Conservation (phyloP, 2,113 vertebrate species). For the Sturnus vulgaris region DNA sequence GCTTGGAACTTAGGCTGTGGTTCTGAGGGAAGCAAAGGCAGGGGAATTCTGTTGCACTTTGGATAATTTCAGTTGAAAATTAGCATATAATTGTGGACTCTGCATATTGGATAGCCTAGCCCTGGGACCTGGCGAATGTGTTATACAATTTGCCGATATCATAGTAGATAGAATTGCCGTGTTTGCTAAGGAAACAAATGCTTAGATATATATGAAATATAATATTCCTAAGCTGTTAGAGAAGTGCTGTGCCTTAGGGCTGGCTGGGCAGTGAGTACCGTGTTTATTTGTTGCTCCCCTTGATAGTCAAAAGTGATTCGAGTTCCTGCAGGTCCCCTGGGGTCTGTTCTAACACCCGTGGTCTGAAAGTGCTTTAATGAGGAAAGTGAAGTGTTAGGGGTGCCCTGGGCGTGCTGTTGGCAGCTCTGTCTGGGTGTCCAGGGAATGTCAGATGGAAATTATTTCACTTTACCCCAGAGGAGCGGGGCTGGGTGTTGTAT, state of each 20-base stretch:
- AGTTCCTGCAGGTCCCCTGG: not conserved
- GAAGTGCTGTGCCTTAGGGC: not conserved
- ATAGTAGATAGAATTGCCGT: fast-evolving
- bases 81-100: not conserved
- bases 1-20: not conserved
- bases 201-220: not conserved
- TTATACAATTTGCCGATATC: not conserved
- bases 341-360: not conserved
- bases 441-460: not conserved
- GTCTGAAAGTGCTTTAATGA: not conserved
- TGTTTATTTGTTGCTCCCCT: not conserved
- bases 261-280: not conserved
- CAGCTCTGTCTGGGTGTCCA: fast-evolving
- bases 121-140: not conserved
- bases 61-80: not conserved
- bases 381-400: not conserved
- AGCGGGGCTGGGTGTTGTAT: not conserved
- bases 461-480: not conserved
- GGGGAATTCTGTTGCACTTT: not conserved
- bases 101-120: not conserved
- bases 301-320: fast-evolving
- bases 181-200: not conserved
- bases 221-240: not conserved
- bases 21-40: not conserved
- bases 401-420: not conserved